Base-by-base conservation (phyloP, 2,888 invertebrate species). In the Laspeyria flexula region DNA sequence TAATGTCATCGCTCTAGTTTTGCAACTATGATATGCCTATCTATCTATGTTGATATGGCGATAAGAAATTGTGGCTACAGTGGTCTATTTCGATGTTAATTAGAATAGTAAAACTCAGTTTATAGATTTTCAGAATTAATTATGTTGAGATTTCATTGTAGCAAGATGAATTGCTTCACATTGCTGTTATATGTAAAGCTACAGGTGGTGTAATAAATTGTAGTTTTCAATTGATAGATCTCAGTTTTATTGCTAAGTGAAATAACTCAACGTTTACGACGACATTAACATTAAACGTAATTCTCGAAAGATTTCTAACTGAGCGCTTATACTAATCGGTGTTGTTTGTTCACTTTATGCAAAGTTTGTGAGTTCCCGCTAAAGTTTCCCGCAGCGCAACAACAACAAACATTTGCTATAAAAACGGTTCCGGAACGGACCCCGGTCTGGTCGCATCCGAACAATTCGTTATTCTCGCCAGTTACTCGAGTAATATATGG, bases 321-420 rank as follows among this genome's bases (percentile, higher is more conserved):
- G 47, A 50, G 30, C 47, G 54, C 25, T 59, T 54, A 58, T 55
- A 60, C 42, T 55, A 55, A 72, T 72, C 60, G 50, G 65, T 46
- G 74, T 72, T 72, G 69, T 76, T 73, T 69, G 65, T 60, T 60
- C 60, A 64, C 60, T 73, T 69, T 60, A 68, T 66, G 56, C 60
- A 60, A 66, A 65, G 58, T 59, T 71, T 75, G 68, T 76, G 77
- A 63, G 60, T n/a, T 58, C 61, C 66, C 61, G 60, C 66, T n/a
- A 69, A 71, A 66, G 55, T 73, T 55, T 56, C 57, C 66, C 70
- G 48, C 69, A 69, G 68, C 46, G 50, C 48, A 58, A 64, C 58
- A 58, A 50, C 51, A 56, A 63, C 55, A 59, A 65, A 63, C 48
- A 60, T 65, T 54, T 55, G 43, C 59, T 41, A 43, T 61, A 56